Conservation (phyloP, 2,113 vertebrate genomes). For the Catharus minimus region DNA sequence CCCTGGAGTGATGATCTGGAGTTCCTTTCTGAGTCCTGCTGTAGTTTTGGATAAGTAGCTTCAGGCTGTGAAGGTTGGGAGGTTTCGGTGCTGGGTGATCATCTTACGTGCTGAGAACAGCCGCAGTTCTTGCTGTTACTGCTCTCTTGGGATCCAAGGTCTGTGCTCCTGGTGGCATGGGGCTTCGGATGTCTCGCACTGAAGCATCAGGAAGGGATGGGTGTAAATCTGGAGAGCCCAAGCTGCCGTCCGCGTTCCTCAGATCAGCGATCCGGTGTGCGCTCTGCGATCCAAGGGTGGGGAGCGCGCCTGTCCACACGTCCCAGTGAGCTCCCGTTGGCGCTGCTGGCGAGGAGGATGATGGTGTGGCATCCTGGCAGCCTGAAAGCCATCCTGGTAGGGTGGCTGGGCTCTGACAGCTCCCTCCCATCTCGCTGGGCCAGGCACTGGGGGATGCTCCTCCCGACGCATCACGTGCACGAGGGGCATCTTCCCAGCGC, state of each 20-base stretch:
- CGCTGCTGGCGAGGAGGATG: neutral
- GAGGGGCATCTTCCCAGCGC: neutral
- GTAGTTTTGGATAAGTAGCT: neutral
- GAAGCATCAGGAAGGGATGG: neutral
- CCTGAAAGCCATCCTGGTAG: neutral
- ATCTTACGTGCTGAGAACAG: neutral
- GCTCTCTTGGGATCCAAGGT: neutral
- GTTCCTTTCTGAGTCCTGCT: neutral
- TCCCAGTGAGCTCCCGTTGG: accelerated
- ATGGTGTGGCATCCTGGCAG: neutral
- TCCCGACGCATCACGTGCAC: neutral
- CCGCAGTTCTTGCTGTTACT: neutral
- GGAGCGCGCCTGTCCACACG: accelerated
- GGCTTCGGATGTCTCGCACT: accelerated
- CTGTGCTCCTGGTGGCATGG: neutral
- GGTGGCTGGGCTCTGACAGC: neutral
- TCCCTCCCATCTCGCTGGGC: neutral
- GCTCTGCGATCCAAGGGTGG: neutral
- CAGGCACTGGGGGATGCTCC: neutral
- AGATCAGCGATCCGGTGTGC: accelerated
- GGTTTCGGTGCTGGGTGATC: neutral
- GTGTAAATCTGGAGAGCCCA: neutral
- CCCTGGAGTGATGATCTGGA: neutral
- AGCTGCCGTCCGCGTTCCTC: neutral
- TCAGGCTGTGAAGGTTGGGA: neutral